phyloP scores from a whole-genome alignment of 2,888 invertebrate species.

The Dromius quadrimaculatus region DNA sequence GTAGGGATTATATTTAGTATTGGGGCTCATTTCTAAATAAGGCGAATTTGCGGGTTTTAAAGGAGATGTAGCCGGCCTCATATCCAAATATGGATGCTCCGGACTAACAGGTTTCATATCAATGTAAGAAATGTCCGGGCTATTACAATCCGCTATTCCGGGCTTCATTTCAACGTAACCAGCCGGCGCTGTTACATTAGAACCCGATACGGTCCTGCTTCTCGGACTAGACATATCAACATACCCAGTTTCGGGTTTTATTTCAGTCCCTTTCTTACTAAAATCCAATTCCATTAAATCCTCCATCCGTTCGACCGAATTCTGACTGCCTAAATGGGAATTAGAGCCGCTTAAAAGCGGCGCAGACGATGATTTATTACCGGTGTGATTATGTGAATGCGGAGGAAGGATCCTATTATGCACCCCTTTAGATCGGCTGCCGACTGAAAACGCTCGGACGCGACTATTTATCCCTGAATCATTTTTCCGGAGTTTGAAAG shows the following conservation, averaged over 20 bases:
- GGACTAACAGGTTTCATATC: constrained; percentile 56
- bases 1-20: constrained; percentile 46
- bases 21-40: constrained; percentile 52
- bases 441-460: constrained; percentile 83
- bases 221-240: constrained; percentile 72
- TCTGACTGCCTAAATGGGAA: constrained; percentile 65
- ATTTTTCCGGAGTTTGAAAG: constrained; percentile 66
- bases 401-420: constrained; percentile 61
- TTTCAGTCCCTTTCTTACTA: constrained; percentile 62
- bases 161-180: constrained; percentile 68
- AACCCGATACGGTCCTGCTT: constrained; percentile 51
- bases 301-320: constrained; percentile 75
- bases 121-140: constrained; percentile 57
- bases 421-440: constrained; percentile 71
- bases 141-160: constrained; percentile 57
- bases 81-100: constrained; percentile 68
- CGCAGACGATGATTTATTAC: constrained; percentile 77
- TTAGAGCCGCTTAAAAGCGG: constrained; percentile 72
- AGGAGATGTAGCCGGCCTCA: constrained; percentile 62
- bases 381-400: constrained; percentile 58
- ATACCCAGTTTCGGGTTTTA: constrained; percentile 67
- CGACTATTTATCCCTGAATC: constrained; percentile 66
- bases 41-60: constrained; percentile 58
- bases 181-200: constrained; percentile 53
- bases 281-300: constrained; percentile 89